Percentiles rank a stretch among this genome's conserved stretches.
Evolutionary conservation across 2,113 vertebrate genomes (phyloP).

Genomic region (Galeopterus variegatus): DNA sequence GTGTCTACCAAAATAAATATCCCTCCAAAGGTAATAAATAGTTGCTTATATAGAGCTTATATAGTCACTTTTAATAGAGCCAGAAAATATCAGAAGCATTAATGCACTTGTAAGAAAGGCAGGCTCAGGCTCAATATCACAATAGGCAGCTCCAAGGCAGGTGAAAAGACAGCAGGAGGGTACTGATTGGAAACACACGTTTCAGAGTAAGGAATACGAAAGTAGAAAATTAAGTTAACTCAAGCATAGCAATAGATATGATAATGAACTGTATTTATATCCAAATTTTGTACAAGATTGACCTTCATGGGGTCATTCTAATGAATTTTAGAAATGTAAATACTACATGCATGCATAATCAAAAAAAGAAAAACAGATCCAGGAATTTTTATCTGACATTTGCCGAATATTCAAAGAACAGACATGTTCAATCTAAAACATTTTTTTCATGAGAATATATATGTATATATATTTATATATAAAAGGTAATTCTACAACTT

Average conservation of each 20-base stretch:
- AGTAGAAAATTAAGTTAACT: neutral
- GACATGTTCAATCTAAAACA: neutral
- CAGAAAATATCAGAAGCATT: neutral
- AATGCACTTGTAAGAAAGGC: neutral
- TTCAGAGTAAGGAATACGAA: neutral
- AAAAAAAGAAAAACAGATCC: neutral
- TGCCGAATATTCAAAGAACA: neutral
- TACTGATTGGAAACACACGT: neutral
- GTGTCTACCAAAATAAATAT: neutral
- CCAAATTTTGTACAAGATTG: neutral
- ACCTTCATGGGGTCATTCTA: neutral
- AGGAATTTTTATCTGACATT: neutral
- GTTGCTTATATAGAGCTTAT: neutral
- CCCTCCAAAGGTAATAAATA: neutral
- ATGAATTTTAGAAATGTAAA: neutral
- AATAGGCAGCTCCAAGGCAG: neutral
- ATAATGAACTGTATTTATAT: neutral
- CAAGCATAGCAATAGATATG: neutral
- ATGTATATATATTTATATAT: no score
- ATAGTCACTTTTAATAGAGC: neutral
- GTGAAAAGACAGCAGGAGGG: neutral
- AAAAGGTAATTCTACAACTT: neutral
- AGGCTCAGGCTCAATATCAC: neutral
- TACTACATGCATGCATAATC: neutral
- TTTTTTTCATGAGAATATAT: neutral